Evolutionary conservation across 2,888 invertebrate genomes (phyloP), one percentile per base, ranked within the genome.

Genomic region (Sylvicola fuscatus): DNA sequence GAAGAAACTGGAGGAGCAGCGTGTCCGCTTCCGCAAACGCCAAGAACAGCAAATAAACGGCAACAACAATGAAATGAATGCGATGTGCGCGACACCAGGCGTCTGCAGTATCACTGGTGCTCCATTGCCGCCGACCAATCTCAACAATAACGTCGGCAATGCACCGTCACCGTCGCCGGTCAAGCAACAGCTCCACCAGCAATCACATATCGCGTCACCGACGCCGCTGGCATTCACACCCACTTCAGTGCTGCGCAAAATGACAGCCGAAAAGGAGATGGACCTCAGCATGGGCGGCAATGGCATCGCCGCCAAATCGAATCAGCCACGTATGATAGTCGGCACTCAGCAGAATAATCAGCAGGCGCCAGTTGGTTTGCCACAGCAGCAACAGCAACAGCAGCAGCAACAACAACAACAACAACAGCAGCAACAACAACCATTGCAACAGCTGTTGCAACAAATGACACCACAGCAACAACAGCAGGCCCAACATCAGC

Each of bases 221-320:
- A 78, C 86, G 14, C 76, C 77, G 15, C 68, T 83, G 46, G 79
- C 86, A 14, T 90, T 92, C 60, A 92, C 89, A 1, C 92, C 92
- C 39, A 92, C 90, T 21, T 86, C 90, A 41, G 92, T 92, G 41
- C 66, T 92, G 50, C 72, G 89, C 41, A 90, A 90, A 62, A 87
- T 90, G 87, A 89, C 87, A 5, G 86, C 86, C 2, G 86, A 86
- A 47, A 84, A 84, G 53, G 82, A 84, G 45, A 66, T 66, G 14
- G 72, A 73, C 36, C 6, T 35, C 8, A 33, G 31, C 17, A 29
- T 28, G 12, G n/a, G n/a, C n/a, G n/a, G n/a, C n/a, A n/a, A n/a
- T n/a, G n/a, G n/a, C n/a, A n/a, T n/a, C n/a, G 17, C 21, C 7
- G 10, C 32, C 10, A 16, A 12, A 33, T 28, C 35, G 27, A 42